phyloP scores from a whole-genome alignment of 1,140 invertebrate species.

The Ditylenchus dipsaci region DNA sequence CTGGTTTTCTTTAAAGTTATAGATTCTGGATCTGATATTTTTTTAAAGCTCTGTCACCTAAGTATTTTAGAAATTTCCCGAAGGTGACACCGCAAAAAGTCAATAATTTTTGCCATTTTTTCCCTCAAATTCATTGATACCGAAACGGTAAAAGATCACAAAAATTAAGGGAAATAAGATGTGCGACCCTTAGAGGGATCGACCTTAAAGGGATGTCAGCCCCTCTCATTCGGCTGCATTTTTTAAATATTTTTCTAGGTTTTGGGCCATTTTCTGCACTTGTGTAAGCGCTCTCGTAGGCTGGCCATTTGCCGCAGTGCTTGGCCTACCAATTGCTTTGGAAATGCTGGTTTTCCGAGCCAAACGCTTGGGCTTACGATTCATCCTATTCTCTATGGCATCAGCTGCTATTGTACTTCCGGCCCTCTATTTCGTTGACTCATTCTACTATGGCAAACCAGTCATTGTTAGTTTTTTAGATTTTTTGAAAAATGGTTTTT shows the following conservation, averaged over 20 bases:
- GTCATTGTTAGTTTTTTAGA: slow-evolving; percentile 66
- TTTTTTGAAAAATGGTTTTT: background rate
- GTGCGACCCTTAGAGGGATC: too few relatives aligned
- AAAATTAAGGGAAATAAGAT: too few relatives aligned
- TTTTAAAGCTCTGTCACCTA: too few relatives aligned
- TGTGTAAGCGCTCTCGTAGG: slow-evolving; percentile 64
- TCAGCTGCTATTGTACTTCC: slow-evolving; percentile 58
- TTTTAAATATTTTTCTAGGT: slow-evolving; percentile 30
- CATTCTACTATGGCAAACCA: slow-evolving; percentile 79
- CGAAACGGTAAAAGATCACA: too few relatives aligned
- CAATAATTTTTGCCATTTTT: too few relatives aligned
- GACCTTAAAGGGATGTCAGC: too few relatives aligned
- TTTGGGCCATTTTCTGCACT: slow-evolving; percentile 43
- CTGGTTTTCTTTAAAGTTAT: too few relatives aligned
- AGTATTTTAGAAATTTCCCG: too few relatives aligned
- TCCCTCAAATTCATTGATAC: too few relatives aligned
- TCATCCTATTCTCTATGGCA: slow-evolving; percentile 31
- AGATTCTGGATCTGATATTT: too few relatives aligned
- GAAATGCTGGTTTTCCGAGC: slow-evolving; percentile 72
- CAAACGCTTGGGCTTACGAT: slow-evolving; percentile 62
- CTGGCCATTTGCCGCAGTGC: slow-evolving; percentile 85
- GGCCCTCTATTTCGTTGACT: slow-evolving; percentile 79
- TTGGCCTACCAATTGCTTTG: slow-evolving; percentile 81
- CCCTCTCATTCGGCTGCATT: too few relatives aligned
- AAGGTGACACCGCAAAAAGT: too few relatives aligned